Evolutionary conservation across 2,888 invertebrate genomes (phyloP).

Genomic region (Coenonympha arcania): DNA sequence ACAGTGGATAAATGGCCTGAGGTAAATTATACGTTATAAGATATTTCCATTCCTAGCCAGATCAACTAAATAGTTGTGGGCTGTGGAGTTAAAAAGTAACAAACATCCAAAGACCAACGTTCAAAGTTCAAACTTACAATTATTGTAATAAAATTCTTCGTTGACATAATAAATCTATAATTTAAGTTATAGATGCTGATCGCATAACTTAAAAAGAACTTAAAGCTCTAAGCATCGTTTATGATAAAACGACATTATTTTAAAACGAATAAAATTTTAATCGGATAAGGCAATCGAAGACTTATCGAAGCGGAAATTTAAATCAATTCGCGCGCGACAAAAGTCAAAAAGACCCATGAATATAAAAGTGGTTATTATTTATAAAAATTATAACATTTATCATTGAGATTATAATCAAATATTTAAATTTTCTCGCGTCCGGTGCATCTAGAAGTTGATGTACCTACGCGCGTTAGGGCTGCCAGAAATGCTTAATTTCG

Average conservation of each 20-base stretch:
- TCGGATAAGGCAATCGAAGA: conserved; percentile 8
- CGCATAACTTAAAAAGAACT: background rate
- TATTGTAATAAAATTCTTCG: too few species aligned
- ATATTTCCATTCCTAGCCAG: too few species aligned
- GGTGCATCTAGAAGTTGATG: conserved; percentile 26
- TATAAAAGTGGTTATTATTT: conserved; percentile 22
- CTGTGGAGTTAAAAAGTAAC: too few species aligned
- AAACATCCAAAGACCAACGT: too few species aligned
- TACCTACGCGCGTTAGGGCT: background rate
- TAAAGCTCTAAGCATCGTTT: background rate
- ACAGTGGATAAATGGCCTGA: too few species aligned
- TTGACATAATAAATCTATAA: too few species aligned
- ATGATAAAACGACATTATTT: background rate
- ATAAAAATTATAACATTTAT: conserved; percentile 35
- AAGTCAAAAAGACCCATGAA: conserved; percentile 15
- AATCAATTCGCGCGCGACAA: conserved; percentile 22
- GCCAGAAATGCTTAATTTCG: background rate
- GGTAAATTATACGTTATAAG: too few species aligned
- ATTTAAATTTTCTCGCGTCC: conserved; percentile 51
- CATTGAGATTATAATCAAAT: conserved; percentile 61
- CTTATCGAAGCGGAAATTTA: conserved; percentile 14
- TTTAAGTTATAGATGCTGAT: background rate
- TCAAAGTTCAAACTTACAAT: too few species aligned
- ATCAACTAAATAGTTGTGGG: too few species aligned
- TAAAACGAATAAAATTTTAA: conserved; percentile 4